These are phyloP conservation scores for Ylistrum balloti DNA, from an alignment of 1,140 invertebrate genomes.

Conservation along the genomic window DNA sequence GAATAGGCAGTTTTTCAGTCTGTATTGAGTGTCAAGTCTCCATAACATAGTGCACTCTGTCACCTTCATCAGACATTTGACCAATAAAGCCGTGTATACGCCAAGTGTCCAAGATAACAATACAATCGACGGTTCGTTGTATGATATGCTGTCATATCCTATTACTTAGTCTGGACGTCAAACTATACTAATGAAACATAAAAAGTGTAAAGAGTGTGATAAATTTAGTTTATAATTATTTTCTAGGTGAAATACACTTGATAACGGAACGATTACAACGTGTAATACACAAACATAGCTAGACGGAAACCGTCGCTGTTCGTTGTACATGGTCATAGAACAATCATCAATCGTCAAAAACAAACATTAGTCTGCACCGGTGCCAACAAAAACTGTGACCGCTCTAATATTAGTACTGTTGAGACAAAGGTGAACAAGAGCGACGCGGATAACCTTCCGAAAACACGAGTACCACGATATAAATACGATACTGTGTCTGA, in stretches of 20 bases:
- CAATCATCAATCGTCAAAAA: not conserved
- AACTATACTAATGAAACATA: no score
- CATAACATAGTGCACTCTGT: no score
- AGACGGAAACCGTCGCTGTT: not conserved
- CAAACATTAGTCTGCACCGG: not conserved
- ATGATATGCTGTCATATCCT: no score
- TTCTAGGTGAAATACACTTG: not conserved
- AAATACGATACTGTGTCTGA: not conserved
- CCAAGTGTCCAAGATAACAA: no score
- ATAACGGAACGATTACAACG: not conserved
- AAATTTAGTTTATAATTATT: not conserved
- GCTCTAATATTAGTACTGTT: not conserved
- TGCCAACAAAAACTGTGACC: conserved; percentile 2
- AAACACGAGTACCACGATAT: not conserved
- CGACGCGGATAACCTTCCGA: not conserved
- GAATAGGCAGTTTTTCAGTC: no score
- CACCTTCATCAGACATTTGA: no score
- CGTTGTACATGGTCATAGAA: not conserved
- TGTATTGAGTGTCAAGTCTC: no score
- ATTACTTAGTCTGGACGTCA: no score
- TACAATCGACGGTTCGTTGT: no score
- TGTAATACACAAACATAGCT: not conserved
- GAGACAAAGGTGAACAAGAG: not conserved
- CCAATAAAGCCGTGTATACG: no score
- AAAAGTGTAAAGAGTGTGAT: not conserved